Conservation (phyloP, 2,113 vertebrate genomes). For the Grallaria varia region DNA sequence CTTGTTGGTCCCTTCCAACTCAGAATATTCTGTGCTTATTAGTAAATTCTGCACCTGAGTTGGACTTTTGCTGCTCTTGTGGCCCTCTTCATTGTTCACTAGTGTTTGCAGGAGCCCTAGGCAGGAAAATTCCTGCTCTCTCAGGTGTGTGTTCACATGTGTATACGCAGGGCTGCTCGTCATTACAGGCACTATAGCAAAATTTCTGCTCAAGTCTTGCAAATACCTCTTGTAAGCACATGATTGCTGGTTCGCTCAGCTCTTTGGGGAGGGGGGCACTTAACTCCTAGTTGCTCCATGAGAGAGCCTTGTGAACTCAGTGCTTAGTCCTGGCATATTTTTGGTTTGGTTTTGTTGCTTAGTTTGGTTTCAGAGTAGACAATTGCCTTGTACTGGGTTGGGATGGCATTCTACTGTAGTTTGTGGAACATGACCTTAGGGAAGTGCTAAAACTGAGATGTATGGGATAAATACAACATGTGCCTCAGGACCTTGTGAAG, state of each 20-base stretch:
- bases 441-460: background rate
- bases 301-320: background rate
- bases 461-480: background rate
- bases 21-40: background rate
- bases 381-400: background rate
- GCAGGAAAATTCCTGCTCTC: background rate
- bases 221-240: background rate
- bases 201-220: background rate
- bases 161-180: background rate
- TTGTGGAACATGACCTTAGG: background rate
- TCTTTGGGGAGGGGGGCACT: background rate
- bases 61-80: background rate
- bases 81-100: background rate
- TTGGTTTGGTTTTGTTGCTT: background rate
- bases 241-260: background rate
- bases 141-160: fast-evolving
- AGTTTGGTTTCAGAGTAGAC: background rate
- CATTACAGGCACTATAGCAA: fast-evolving
- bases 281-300: background rate
- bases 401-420: background rate
- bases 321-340: background rate
- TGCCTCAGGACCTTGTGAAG: background rate
- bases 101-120: background rate
- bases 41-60: background rate
- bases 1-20: background rate